Evolutionary conservation across 35 echinoderm and acorn worm genomes (phyloP), one percentile per base, ranked within the genome.

Genomic region (Acanthaster planci): DNA sequence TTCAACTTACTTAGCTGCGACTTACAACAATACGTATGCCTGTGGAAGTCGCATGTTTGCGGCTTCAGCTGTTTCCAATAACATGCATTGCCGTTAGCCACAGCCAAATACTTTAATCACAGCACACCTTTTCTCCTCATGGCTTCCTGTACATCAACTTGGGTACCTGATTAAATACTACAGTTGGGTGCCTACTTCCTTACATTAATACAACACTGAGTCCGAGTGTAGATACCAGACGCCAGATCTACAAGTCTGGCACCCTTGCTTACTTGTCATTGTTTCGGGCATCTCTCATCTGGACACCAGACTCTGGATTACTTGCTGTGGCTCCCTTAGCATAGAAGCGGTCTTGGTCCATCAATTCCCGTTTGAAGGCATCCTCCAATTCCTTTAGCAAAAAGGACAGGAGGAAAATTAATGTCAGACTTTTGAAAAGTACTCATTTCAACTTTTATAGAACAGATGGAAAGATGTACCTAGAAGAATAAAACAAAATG

Each of bases 321-420:
- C 29, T 40, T 12, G 27, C 83, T 8, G 23, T 1, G 22, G 7
- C 76, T 14, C 81, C 88, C 19, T 80, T 86, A 39, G 83, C 83
- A 60, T 91, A 91, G 56, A 91, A 91, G 39, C 84, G 84, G 21
- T 91, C 89, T 77, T 91, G 89, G 52, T 91, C 83, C 31, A 77
- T 51, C 39, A 86, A 15, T 57, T 91, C 89, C 1, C 38, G 15
- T 8, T 77, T 36, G 77, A 91, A 91, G 2, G 19, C 52, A 39
- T 91, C 89, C 57, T 91, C 89, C 15, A 91, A 54, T 0, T n/a
- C 32, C 89, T 91, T 52, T 18, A 81, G 5, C 23, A 84, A 72
- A 51, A 36, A 23, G 37, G n/a, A n/a, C n/a, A n/a, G n/a, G n/a
- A n/a, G n/a, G 14, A 90, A 84, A 7, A 86, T 30, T 50, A 34